Conservation (phyloP, 2,888 invertebrate species). For the Eremobia ochroleuca region DNA sequence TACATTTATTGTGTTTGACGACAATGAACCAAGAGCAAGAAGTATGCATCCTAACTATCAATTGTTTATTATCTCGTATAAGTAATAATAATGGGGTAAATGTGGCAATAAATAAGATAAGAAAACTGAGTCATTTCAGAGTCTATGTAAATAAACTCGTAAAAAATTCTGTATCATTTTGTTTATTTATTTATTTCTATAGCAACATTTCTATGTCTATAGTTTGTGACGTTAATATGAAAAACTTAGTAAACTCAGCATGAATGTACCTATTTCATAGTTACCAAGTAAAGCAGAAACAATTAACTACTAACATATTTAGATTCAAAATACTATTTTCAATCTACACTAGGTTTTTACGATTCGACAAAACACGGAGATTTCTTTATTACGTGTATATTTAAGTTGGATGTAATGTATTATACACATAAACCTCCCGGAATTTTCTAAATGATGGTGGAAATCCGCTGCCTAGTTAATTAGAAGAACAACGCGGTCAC, state of each 20-base stretch:
- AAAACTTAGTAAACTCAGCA: not conserved
- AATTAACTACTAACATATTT: not conserved
- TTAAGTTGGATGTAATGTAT: not conserved
- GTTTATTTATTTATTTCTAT: too few species aligned
- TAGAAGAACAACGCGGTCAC: not conserved
- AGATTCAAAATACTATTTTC: not conserved
- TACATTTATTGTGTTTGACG: not conserved
- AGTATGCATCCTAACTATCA: not conserved
- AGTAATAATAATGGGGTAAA: conserved; percentile 14
- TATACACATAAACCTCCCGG: not conserved
- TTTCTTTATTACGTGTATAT: not conserved
- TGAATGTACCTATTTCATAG: not conserved
- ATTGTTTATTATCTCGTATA: not conserved
- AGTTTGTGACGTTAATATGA: not conserved
- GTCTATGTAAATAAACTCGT: not conserved
- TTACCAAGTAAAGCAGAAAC: not conserved
- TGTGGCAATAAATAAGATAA: not conserved
- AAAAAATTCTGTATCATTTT: not conserved
- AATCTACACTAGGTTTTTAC: not conserved
- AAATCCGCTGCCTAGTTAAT: not conserved
- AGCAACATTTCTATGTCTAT: too few species aligned
- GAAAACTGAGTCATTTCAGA: not conserved
- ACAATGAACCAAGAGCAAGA: not conserved
- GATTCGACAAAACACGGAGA: not conserved
- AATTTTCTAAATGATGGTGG: not conserved